These are phyloP conservation scores for Anguilla pacifica DNA, from an alignment of 2,797 vertebrate genomes.

Conservation along the genomic window DNA sequence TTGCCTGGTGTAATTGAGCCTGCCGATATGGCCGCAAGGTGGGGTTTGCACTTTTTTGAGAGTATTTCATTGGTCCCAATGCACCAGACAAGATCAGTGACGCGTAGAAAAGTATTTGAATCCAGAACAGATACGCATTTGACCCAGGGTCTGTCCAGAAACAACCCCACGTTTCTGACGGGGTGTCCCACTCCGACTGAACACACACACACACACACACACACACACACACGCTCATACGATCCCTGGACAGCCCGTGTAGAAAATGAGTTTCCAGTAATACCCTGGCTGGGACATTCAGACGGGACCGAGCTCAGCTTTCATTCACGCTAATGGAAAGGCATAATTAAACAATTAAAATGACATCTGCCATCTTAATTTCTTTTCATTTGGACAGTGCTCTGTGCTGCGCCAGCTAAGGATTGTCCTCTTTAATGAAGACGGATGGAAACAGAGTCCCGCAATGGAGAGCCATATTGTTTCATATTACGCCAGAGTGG, in stretches of 20 bases:
- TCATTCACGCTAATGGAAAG: constrained; percentile 63
- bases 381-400: constrained; percentile 72
- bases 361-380: constrained; percentile 76
- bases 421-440: constrained; percentile 75
- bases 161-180: too few species aligned
- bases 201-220: too few species aligned
- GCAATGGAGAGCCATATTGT: not conserved
- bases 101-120: too few species aligned
- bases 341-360: constrained; percentile 74
- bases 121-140: too few species aligned
- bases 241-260: not conserved
- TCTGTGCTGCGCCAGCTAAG: constrained; percentile 56
- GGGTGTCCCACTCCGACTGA: too few species aligned
- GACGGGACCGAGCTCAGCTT: constrained; percentile 53
- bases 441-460: constrained; percentile 59
- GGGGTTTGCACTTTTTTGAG: too few species aligned
- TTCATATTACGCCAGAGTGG: not conserved
- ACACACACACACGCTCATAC: too few species aligned
- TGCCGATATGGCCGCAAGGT: too few species aligned
- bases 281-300: constrained; percentile 44
- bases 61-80: too few species aligned
- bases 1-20: too few species aligned
- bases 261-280: constrained; percentile 11
- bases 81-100: too few species aligned
- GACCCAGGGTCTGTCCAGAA: too few species aligned